phyloP scores from a whole-genome alignment of 2,113 vertebrate species.

The Misgurnus mizolepis region DNA sequence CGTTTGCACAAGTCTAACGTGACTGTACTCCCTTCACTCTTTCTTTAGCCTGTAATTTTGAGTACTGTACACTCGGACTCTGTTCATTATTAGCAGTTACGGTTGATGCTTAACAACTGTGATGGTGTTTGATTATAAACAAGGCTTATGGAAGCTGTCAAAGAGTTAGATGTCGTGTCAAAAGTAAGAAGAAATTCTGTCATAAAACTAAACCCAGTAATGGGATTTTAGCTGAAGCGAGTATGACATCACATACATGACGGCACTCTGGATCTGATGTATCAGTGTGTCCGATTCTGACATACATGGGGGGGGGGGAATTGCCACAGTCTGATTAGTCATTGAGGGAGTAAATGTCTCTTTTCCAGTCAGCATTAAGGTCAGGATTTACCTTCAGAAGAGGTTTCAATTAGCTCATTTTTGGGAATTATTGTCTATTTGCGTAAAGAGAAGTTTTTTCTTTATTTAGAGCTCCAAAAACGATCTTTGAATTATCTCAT shows the following conservation, averaged over 20 bases:
- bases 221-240: not conserved
- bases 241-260: constrained; percentile 7
- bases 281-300: constrained; percentile 10
- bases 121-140: constrained; percentile 65
- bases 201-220: constrained; percentile 17
- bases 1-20: not conserved
- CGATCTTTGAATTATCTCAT: not conserved
- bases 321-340: constrained; percentile 1
- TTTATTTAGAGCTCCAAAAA: not conserved
- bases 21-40: constrained; percentile 21
- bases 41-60: constrained; percentile 31
- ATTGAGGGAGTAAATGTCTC: not conserved
- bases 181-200: constrained; percentile 54
- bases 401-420: not conserved
- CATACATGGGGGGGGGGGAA: not conserved
- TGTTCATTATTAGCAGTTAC: constrained; percentile 70
- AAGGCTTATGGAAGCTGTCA: constrained; percentile 58
- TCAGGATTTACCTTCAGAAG: not conserved
- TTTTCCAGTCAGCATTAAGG: not conserved
- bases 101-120: constrained; percentile 64
- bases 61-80: constrained; percentile 57
- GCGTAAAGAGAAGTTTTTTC: not conserved
- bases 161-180: constrained; percentile 48
- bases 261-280: not conserved
- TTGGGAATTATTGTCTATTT: not conserved